Evolutionary conservation across 2,888 invertebrate species (phyloP).

Genomic region (Hypsopygia costalis): DNA sequence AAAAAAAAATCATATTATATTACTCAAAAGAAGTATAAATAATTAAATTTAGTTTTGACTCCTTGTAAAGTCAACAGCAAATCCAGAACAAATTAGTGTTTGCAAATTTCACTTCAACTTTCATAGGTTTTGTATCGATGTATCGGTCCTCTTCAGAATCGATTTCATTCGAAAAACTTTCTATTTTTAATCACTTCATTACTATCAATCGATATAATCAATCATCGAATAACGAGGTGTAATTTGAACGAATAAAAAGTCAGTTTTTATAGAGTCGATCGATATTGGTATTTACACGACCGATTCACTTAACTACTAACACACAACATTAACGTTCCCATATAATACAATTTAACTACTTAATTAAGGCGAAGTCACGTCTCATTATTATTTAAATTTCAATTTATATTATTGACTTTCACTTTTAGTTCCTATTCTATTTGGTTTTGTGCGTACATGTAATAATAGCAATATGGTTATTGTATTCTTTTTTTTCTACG

Average conservation of each 20-base stretch:
- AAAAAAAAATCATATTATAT: no score
- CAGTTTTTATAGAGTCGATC: conserved; percentile 9
- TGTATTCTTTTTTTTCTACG: no score
- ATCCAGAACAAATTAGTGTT: background rate
- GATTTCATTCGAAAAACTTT: conserved; percentile 3
- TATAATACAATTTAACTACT: conserved; percentile 41
- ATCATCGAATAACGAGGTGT: conserved; percentile 13
- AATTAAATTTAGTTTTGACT: no score
- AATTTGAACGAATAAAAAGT: conserved; percentile 23
- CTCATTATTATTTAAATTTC: conserved; percentile 7
- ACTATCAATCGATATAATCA: conserved; percentile 13
- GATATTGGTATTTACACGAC: conserved; percentile 41
- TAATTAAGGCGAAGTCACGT: conserved; percentile 40
- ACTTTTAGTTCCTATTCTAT: no score
- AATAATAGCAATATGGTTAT: no score
- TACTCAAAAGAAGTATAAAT: no score
- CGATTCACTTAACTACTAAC: conserved; percentile 54
- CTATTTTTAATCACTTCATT: conserved; percentile 24
- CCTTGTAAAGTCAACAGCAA: no score
- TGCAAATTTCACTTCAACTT: background rate
- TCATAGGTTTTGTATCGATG: background rate
- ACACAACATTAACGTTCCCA: conserved; percentile 38
- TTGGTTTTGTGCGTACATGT: no score
- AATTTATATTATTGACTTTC: no score
- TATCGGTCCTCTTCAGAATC: background rate